Conservation (phyloP, 2,888 invertebrate species). For the Heliconius sara region DNA sequence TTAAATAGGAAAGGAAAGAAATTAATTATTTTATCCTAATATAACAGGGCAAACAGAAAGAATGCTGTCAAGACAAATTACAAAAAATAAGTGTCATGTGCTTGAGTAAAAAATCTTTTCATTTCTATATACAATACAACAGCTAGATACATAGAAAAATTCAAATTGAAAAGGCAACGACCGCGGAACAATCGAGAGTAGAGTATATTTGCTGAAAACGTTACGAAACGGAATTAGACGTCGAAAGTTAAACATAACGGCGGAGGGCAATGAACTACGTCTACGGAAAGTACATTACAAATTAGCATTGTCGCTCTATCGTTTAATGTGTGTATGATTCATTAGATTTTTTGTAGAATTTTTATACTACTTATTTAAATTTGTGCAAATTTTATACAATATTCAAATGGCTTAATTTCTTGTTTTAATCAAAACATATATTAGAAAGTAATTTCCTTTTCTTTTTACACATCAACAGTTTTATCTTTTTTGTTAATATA, state of each 20-base stretch:
- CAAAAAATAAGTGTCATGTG: background rate
- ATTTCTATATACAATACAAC: background rate
- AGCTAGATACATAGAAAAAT: background rate
- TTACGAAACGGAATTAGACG: slow-evolving; percentile 30
- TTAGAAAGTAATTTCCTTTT: background rate
- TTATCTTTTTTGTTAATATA: background rate
- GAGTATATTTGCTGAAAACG: slow-evolving; percentile 26
- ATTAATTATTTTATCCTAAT: too few species aligned
- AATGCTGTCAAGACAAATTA: background rate
- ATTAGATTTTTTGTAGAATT: background rate
- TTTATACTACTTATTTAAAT: slow-evolving; percentile 1
- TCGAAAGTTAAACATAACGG: slow-evolving; percentile 38
- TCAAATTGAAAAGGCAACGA: slow-evolving; percentile 21
- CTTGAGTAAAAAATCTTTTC: background rate
- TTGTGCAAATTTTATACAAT: background rate
- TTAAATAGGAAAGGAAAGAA: too few species aligned
- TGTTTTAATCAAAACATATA: background rate
- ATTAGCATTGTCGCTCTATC: slow-evolving; percentile 26
- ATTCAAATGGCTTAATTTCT: background rate
- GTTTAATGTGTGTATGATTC: slow-evolving; percentile 10
- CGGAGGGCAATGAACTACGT: slow-evolving; percentile 37
- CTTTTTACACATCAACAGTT: background rate
- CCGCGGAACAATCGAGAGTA: slow-evolving; percentile 19
- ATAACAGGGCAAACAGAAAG: too few species aligned
- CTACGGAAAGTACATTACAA: background rate